Conservation (phyloP, 2,113 vertebrate genomes). For the Nymphicus hollandicus region DNA sequence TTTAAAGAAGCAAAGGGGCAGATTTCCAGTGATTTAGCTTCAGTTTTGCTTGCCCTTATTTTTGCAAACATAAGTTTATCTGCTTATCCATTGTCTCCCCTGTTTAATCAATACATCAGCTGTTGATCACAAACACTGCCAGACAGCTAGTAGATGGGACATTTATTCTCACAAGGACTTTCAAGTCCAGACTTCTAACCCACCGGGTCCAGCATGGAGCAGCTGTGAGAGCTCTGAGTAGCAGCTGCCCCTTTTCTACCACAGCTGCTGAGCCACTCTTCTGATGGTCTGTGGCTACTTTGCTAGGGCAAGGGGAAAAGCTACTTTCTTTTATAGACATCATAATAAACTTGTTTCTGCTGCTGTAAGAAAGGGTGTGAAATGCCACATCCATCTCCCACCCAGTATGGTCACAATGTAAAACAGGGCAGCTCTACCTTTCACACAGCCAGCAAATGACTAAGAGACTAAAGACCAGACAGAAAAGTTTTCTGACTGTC, state of each 20-base stretch:
- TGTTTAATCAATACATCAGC: constrained; percentile 50
- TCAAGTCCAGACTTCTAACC: constrained; percentile 54
- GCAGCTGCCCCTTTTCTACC: constrained; percentile 41
- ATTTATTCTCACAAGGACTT: constrained; percentile 59
- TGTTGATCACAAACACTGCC: constrained; percentile 41
- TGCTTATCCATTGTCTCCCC: neutral
- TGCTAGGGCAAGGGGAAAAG: neutral
- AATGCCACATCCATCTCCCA: neutral
- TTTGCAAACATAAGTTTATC: constrained; percentile 20
- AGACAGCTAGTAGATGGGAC: constrained; percentile 33
- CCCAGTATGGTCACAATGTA: neutral
- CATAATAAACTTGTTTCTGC: neutral
- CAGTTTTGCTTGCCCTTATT: neutral
- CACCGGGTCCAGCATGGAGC: neutral
- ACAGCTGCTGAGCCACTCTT: neutral
- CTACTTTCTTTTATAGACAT: neutral
- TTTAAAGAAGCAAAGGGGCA: neutral
- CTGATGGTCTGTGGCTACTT: neutral
- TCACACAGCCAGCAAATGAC: neutral
- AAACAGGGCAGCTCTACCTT: neutral
- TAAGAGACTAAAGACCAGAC: neutral
- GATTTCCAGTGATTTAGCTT: constrained; percentile 12
- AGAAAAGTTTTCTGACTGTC: neutral
- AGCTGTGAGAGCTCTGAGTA: constrained; percentile 47
- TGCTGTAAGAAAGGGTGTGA: neutral